Percentiles rank a stretch among this genome's conserved stretches.
phyloP scores from a whole-genome alignment of 2,797 vertebrate genomes.

The Sebastes hopkinsi region DNA sequence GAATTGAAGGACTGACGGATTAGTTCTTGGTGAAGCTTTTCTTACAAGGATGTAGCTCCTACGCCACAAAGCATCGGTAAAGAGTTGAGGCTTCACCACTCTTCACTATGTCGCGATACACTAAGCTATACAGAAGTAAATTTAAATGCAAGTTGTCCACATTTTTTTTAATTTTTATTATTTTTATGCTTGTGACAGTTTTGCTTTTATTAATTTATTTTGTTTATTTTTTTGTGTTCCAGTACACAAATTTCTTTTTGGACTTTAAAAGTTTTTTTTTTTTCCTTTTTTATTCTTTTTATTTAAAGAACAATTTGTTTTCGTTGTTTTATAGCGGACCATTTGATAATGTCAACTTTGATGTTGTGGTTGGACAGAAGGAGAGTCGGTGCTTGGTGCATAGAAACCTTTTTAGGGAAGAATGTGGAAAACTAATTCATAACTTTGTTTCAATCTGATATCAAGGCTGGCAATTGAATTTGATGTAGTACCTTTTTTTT shows the following conservation, averaged over 20 bases:
- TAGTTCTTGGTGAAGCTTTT: constrained; percentile 8
- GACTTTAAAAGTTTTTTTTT: constrained; percentile 87
- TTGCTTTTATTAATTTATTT: constrained; percentile 49
- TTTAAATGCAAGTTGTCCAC: constrained; percentile 53
- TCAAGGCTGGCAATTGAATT: constrained; percentile 67
- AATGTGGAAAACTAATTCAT: constrained; percentile 69
- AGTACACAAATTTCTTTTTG: constrained; percentile 82
- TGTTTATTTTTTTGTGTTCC: constrained; percentile 72
- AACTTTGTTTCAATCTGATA: constrained; percentile 72
- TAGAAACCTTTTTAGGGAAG: constrained; percentile 43
- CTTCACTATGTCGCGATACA: constrained; percentile 31
- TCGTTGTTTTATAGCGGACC: constrained; percentile 83
- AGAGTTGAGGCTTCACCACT: constrained; percentile 25
- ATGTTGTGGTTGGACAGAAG: constrained; percentile 67
- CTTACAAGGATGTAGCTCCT: constrained; percentile 7
- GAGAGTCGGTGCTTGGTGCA: constrained; percentile 57
- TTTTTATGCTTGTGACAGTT: constrained; percentile 41
- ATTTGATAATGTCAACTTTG: constrained; percentile 68
- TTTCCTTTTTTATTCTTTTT: constrained; percentile 75
- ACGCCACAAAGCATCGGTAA: constrained; percentile 31
- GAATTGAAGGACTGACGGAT: constrained; percentile 10
- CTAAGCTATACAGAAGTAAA: constrained; percentile 39
- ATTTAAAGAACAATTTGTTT: constrained; percentile 84
- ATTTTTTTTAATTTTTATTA: constrained; percentile 14
- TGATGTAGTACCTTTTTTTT: constrained; percentile 56